These are phyloP conservation scores for Sphenopsis melanotis DNA, from an alignment of 2,797 vertebrate genomes.

Conservation along the genomic window DNA sequence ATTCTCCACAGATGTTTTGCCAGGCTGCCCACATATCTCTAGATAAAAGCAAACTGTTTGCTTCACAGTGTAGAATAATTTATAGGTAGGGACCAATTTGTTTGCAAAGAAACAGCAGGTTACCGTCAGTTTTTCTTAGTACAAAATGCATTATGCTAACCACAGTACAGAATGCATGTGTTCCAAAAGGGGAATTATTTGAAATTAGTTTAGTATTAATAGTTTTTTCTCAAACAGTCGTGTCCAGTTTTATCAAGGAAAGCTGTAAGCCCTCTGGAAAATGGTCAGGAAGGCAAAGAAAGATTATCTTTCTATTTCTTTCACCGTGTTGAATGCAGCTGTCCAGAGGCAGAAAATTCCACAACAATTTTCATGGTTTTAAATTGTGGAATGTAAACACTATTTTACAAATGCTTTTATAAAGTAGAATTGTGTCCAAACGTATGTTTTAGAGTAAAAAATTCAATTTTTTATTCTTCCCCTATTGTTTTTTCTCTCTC, in stretches of 20 bases:
- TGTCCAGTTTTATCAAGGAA: background rate
- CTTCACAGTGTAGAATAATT: slow-evolving; percentile 70
- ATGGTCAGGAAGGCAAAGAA: background rate
- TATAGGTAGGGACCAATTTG: slow-evolving; percentile 68
- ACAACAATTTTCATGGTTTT: background rate
- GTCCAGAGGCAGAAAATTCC: background rate
- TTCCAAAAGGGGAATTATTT: slow-evolving; percentile 13
- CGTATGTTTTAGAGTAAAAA: background rate
- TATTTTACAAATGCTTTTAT: background rate
- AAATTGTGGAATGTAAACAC: background rate
- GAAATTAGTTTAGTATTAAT: slow-evolving; percentile 47
- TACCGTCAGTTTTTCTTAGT: slow-evolving; percentile 11
- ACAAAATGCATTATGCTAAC: slow-evolving; percentile 48
- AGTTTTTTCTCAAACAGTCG: background rate
- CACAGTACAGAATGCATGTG: background rate
- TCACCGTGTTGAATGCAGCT: background rate
- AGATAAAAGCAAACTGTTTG: slow-evolving; percentile 55
- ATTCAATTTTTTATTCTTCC: background rate
- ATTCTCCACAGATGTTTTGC: slow-evolving; percentile 51
- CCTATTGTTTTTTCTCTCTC: background rate
- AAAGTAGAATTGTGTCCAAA: background rate
- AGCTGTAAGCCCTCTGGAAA: background rate
- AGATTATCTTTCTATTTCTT: background rate
- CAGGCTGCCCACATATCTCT: slow-evolving; percentile 40
- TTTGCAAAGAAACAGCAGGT: slow-evolving; percentile 55